Conservation (phyloP, 2,888 invertebrate genomes). For the Dinocampus coccinellae region DNA sequence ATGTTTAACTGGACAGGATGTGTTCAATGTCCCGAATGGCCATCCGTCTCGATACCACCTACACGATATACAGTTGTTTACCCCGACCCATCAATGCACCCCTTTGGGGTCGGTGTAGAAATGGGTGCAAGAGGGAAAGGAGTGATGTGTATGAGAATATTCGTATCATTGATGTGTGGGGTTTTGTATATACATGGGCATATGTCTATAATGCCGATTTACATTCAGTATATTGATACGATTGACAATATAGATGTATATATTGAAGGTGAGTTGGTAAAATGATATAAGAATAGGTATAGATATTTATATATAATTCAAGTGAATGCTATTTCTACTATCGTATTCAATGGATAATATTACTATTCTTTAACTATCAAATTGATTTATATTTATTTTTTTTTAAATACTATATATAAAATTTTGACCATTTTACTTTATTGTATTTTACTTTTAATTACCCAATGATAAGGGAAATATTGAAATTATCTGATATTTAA, state of each 20-base stretch:
- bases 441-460: too few relatives aligned
- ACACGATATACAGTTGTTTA: constrained; percentile 40
- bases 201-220: too few relatives aligned
- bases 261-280: background rate
- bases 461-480: too few relatives aligned
- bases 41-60: constrained; percentile 59
- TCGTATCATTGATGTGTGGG: constrained; percentile 22
- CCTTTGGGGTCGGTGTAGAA: constrained; percentile 17
- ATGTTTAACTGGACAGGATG: constrained; percentile 62
- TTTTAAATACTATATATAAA: background rate
- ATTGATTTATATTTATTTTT: background rate
- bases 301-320: background rate
- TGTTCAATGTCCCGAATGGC: constrained; percentile 64
- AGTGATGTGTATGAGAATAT: constrained; percentile 15
- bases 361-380: constrained; percentile 42
- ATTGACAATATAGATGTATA: background rate
- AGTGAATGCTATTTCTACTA: background rate
- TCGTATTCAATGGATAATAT: constrained; percentile 53
- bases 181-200: background rate
- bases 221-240: background rate
- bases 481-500: too few relatives aligned
- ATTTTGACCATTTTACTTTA: background rate
- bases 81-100: constrained; percentile 30
- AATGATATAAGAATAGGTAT: background rate
- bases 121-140: background rate